Evolutionary conservation across 2,888 invertebrate genomes (phyloP).

Genomic region (Tetragnatha montana): DNA sequence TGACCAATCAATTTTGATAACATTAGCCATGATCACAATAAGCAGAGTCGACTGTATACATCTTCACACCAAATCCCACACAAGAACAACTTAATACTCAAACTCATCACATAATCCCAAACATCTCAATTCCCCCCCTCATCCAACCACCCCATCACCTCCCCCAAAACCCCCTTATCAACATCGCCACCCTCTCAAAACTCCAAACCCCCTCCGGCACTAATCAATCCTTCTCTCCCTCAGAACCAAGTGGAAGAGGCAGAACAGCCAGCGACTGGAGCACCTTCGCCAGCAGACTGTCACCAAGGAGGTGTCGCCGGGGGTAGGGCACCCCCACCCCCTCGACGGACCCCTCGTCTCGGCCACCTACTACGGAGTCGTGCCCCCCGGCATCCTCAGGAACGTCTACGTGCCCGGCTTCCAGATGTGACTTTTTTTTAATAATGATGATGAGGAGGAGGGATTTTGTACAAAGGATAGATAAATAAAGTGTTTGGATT

Average conservation of each 20-base stretch:
- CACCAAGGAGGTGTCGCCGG: constrained; percentile 28
- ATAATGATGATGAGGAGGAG: neutral
- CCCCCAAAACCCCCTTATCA: no score
- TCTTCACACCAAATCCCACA: no score
- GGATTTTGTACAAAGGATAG: neutral
- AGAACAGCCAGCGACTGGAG: constrained; percentile 83
- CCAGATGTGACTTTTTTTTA: constrained; percentile 56
- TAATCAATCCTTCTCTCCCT: neutral
- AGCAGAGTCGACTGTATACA: no score
- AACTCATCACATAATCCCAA: no score
- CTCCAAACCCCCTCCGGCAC: no score
- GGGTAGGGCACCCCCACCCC: constrained; percentile 26
- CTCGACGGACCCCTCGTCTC: constrained; percentile 61
- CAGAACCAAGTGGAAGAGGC: constrained; percentile 79
- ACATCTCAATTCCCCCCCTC: no score
- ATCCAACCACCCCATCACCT: no score
- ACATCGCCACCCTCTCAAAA: no score
- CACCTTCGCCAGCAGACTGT: constrained; percentile 67
- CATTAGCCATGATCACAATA: no score
- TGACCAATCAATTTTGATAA: no score
- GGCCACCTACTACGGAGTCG: constrained; percentile 68
- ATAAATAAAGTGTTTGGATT: neutral
- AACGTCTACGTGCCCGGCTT: constrained; percentile 68
- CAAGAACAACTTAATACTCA: no score
- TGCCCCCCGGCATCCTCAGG: constrained; percentile 66